Evolutionary conservation across 1,140 invertebrate species (phyloP).

Genomic region (Bombyx mandarina): DNA sequence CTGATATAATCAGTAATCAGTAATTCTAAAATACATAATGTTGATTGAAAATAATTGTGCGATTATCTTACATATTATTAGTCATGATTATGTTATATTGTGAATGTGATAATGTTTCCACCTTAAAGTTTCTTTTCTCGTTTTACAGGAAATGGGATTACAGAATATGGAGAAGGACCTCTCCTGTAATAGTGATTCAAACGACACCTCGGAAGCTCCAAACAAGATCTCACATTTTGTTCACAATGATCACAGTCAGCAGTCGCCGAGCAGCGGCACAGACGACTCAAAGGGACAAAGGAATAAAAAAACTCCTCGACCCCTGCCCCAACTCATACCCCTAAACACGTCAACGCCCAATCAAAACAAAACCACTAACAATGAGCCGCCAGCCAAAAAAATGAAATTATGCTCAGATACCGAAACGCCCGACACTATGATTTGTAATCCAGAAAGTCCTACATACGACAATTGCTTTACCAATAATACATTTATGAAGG

Average conservation of each 20-base stretch:
- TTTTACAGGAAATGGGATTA: constrained; percentile 56
- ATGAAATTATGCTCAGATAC: constrained; percentile 38
- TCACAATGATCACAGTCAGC: constrained; percentile 15
- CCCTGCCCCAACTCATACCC: constrained; percentile 81
- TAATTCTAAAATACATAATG: no score
- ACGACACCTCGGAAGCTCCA: constrained; percentile 34
- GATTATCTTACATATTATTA: no score
- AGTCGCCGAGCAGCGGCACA: constrained; percentile 17
- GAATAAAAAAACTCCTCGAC: constrained; percentile 72
- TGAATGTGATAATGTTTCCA: background rate
- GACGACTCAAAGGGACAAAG: constrained; percentile 42
- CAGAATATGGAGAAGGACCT: constrained; percentile 50
- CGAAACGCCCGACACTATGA: constrained; percentile 14
- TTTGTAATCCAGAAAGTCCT: background rate
- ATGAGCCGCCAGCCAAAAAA: constrained; percentile 56
- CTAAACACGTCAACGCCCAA: constrained; percentile 65
- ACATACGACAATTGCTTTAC: background rate
- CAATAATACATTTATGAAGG: constrained; percentile 22
- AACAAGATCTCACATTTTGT: constrained; percentile 23
- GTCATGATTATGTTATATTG: no score
- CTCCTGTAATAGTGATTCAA: constrained; percentile 55
- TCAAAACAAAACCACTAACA: constrained; percentile 35
- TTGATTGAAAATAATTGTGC: no score
- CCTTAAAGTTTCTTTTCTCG: constrained; percentile 10
- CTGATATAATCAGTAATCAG: no score